Percentiles rank a stretch among this genome's conserved stretches.
Evolutionary conservation across 2,888 invertebrate species (phyloP).

Genomic region (Fragum fragum): DNA sequence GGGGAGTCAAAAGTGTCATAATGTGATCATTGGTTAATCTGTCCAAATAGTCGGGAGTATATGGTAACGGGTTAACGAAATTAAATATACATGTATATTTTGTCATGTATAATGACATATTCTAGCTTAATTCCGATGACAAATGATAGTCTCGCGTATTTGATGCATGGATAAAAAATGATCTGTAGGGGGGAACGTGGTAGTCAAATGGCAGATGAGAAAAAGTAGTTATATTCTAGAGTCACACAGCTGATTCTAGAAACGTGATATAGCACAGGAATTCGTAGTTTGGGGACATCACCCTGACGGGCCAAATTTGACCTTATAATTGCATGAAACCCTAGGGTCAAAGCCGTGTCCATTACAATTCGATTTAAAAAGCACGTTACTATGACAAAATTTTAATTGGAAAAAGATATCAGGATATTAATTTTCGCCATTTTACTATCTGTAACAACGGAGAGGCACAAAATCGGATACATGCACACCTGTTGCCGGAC

Average conservation of each 20-base stretch:
- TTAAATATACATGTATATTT: too few relatives aligned
- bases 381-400: conserved; percentile 29
- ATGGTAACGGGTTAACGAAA: too few relatives aligned
- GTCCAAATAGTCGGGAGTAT: too few relatives aligned
- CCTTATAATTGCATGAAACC: conserved; percentile 26
- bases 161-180: too few relatives aligned
- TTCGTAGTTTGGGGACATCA: conserved; percentile 15
- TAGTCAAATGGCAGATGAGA: too few relatives aligned
- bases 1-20: too few relatives aligned
- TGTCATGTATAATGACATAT: too few relatives aligned
- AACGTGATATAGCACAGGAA: conserved; percentile 21
- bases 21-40: too few relatives aligned
- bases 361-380: conserved; percentile 21
- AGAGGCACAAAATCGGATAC: not conserved
- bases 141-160: too few relatives aligned
- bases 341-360: conserved; percentile 4
- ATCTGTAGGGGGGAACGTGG: too few relatives aligned
- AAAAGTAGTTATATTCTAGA: too few relatives aligned
- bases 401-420: conserved; percentile 26
- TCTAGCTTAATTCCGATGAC: too few relatives aligned
- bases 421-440: conserved; percentile 17
- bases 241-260: not conserved
- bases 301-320: conserved; percentile 20
- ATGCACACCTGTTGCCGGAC: conserved; percentile 21
- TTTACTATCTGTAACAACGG: not conserved